Percentiles rank a stretch among this genome's conserved stretches.
Evolutionary conservation across 2,888 invertebrate genomes (phyloP).

Genomic region (Tiliacea citrago): DNA sequence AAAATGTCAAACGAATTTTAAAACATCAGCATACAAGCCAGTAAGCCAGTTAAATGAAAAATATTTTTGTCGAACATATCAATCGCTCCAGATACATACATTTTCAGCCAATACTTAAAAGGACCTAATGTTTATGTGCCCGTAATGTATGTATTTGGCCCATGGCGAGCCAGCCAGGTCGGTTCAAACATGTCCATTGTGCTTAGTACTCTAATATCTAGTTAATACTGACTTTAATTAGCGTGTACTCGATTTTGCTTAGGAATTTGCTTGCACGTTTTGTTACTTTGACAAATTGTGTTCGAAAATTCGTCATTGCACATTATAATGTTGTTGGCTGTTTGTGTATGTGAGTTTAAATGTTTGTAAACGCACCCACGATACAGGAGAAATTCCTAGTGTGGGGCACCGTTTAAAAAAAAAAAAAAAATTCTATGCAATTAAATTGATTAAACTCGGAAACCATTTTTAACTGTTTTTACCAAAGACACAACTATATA

Average conservation of each 20-base stretch:
- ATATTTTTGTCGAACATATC: slow-evolving; percentile 32
- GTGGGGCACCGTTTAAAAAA: too few species aligned
- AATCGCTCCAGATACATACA: slow-evolving; percentile 60
- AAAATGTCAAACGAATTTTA: slow-evolving; percentile 2
- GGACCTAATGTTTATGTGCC: slow-evolving; percentile 47
- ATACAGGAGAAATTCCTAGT: too few species aligned
- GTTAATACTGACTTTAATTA: slow-evolving; percentile 61
- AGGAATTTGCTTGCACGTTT: slow-evolving; percentile 43
- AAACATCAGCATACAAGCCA: not conserved
- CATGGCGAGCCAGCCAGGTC: slow-evolving; percentile 75
- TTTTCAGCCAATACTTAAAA: slow-evolving; percentile 60
- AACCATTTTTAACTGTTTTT: not conserved
- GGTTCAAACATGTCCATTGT: slow-evolving; percentile 65
- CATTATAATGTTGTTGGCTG: too few species aligned
- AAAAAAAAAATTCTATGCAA: too few species aligned
- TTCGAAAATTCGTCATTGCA: too few species aligned
- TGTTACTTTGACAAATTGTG: slow-evolving; percentile 26
- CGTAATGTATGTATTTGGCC: slow-evolving; percentile 80
- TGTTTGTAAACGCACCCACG: too few species aligned
- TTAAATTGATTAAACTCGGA: not conserved
- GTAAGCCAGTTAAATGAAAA: not conserved
- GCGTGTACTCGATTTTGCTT: slow-evolving; percentile 40
- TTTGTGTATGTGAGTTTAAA: too few species aligned
- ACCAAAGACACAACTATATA: not conserved
- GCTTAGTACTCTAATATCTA: slow-evolving; percentile 57